phyloP scores from a whole-genome alignment of 1,140 invertebrate genomes.

The Cheumatopsyche charites region DNA sequence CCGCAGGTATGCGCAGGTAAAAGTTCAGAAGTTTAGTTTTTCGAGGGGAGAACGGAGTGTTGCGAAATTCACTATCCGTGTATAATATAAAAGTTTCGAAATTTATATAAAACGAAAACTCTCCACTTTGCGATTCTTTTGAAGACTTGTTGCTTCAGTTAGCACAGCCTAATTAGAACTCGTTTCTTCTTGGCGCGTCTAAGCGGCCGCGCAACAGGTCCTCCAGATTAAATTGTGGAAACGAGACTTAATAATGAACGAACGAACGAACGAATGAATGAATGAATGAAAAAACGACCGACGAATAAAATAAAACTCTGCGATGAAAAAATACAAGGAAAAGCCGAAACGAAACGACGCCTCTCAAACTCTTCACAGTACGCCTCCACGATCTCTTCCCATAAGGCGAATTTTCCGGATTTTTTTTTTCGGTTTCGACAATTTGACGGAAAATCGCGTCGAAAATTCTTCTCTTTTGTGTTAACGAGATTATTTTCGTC shows the following conservation, averaged over 20 bases:
- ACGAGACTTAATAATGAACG: background rate
- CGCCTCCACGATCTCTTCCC: too few relatives aligned
- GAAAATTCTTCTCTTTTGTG: too few relatives aligned
- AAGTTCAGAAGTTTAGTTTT: conserved; percentile 43
- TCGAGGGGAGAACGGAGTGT: conserved; percentile 12
- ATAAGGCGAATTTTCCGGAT: too few relatives aligned
- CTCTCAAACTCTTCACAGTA: background rate
- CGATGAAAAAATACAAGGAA: too few relatives aligned
- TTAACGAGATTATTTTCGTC: background rate
- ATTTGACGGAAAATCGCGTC: too few relatives aligned
- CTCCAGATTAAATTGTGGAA: conserved; percentile 29
- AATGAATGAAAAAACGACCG: background rate
- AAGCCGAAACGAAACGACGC: background rate
- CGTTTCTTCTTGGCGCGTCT: conserved; percentile 29
- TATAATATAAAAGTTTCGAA: background rate
- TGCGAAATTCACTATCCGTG: conserved; percentile 10
- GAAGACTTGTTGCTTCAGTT: conserved; percentile 35
- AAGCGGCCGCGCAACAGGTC: conserved; percentile 30
- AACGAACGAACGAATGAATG: conserved; percentile 10
- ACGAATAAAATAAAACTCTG: too few relatives aligned
- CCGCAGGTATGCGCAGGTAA: conserved; percentile 47
- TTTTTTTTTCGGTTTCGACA: too few relatives aligned
- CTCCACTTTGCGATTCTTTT: conserved; percentile 31
- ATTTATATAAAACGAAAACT: conserved; percentile 13
- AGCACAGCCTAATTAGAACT: conserved; percentile 37